Percentiles rank a stretch among this genome's conserved stretches.
phyloP scores from a whole-genome alignment of 2,888 invertebrate genomes.

The Antheraea assamensis region DNA sequence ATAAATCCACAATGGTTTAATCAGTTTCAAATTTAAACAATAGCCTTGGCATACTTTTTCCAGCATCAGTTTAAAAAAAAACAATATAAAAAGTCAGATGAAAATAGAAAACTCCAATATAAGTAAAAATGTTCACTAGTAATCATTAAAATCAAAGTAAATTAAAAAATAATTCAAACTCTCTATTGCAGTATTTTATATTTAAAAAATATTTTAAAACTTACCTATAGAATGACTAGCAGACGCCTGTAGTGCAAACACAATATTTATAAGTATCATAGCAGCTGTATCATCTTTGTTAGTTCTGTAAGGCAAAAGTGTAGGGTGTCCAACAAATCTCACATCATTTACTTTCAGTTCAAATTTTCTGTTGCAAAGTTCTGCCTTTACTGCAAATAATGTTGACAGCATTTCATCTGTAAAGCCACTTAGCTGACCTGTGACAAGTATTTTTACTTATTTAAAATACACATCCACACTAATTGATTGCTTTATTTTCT shows the following conservation, averaged over 20 bases:
- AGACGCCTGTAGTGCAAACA: constrained; percentile 95
- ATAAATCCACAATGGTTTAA: not conserved
- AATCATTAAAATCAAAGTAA: no score
- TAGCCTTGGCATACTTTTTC: no score
- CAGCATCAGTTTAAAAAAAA: no score
- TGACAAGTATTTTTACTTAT: constrained; percentile 26
- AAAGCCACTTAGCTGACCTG: constrained; percentile 86
- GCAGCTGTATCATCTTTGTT: constrained; percentile 86
- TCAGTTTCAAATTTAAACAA: no score
- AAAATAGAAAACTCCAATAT: no score
- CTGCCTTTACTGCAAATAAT: constrained; percentile 94
- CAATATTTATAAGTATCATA: constrained; percentile 92
- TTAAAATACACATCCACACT: not conserved
- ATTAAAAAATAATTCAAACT: not conserved
- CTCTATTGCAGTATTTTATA: no score
- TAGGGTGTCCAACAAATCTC: constrained; percentile 97
- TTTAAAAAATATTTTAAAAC: constrained; percentile 24
- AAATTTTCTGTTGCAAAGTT: constrained; percentile 94
- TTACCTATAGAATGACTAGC: constrained; percentile 94
- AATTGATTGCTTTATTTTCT: not conserved
- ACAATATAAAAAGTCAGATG: no score
- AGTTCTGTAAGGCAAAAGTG: constrained; percentile 86
- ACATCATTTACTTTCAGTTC: constrained; percentile 98
- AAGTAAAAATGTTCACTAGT: no score
- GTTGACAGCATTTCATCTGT: constrained; percentile 94